phyloP scores from a whole-genome alignment of 2,888 invertebrate species.

The Ophioninae sp. region DNA sequence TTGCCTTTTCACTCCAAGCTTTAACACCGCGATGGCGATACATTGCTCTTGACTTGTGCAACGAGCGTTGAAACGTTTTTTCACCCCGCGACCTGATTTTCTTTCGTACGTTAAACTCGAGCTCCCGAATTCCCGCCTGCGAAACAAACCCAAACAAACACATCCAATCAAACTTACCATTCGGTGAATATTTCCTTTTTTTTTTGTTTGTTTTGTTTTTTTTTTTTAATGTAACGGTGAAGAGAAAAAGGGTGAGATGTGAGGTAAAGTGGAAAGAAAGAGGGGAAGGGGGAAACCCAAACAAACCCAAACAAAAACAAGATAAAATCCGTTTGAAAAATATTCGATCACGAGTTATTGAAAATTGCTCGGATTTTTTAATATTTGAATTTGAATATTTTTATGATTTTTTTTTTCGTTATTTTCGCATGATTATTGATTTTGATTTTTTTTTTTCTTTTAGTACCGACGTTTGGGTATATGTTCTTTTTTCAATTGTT shows the following conservation, averaged over 20 bases:
- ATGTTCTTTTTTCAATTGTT: conserved; percentile 35
- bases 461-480: too few species aligned
- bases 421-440: too few species aligned
- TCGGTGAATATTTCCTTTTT: too few species aligned
- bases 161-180: conserved; percentile 24
- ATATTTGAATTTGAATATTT: too few species aligned
- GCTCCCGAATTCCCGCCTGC: conserved; percentile 68
- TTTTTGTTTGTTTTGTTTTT: background rate
- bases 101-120: conserved; percentile 69
- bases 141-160: conserved; percentile 49
- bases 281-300: conserved; percentile 29
- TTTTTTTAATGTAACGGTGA: conserved; percentile 21
- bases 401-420: too few species aligned
- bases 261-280: conserved; percentile 4
- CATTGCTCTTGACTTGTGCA: conserved; percentile 51
- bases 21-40: conserved; percentile 40
- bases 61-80: conserved; percentile 66
- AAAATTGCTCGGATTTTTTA: too few species aligned
- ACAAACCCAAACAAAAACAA: too few species aligned
- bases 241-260: conserved; percentile 24
- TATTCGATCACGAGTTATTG: too few species aligned
- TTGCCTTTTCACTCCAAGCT: conserved; percentile 53
- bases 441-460: too few species aligned
- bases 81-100: conserved; percentile 66
- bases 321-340: too few species aligned